A percentile compares a stretch with the other conserved stretches of the same genome.
phyloP scores from a whole-genome alignment of 2,113 vertebrate genomes.

The Ptychochromis oligacanthus region DNA sequence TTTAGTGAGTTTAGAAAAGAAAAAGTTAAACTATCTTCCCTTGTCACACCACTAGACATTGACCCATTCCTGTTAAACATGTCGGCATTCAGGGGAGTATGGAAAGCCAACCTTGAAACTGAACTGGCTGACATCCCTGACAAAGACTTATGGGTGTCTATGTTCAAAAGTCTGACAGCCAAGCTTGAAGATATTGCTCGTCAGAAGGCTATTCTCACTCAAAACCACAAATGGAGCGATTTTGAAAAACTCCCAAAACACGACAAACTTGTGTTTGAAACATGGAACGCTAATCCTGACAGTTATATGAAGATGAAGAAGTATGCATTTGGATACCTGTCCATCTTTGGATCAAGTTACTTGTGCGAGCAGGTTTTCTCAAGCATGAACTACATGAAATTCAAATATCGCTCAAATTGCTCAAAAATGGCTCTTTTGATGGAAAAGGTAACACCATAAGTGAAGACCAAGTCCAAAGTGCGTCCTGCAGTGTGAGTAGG shows the following conservation, averaged over 20 bases:
- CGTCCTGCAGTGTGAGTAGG: too few relatives aligned
- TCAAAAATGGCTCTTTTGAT: too few relatives aligned
- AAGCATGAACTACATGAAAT: background rate
- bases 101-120: background rate
- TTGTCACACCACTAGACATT: background rate
- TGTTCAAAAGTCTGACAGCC: background rate
- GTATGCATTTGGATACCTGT: background rate
- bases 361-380: conserved; percentile 6
- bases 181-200: background rate
- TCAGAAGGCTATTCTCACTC: background rate
- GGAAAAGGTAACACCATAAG: too few relatives aligned
- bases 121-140: background rate
- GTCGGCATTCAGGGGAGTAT: background rate
- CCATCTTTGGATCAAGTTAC: background rate
- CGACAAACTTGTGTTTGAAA: background rate
- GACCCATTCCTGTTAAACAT: background rate
- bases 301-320: background rate
- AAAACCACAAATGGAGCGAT: conserved; percentile 4
- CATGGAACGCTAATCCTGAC: conserved; percentile 9
- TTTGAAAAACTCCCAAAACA: background rate
- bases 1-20: background rate
- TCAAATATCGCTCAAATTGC: too few relatives aligned
- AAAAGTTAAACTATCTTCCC: too few relatives aligned
- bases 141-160: too few relatives aligned
- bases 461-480: too few relatives aligned